Evolutionary conservation across 1,140 invertebrate species (phyloP), one percentile per base, ranked within the genome.

Genomic region (Ostrea edulis): DNA sequence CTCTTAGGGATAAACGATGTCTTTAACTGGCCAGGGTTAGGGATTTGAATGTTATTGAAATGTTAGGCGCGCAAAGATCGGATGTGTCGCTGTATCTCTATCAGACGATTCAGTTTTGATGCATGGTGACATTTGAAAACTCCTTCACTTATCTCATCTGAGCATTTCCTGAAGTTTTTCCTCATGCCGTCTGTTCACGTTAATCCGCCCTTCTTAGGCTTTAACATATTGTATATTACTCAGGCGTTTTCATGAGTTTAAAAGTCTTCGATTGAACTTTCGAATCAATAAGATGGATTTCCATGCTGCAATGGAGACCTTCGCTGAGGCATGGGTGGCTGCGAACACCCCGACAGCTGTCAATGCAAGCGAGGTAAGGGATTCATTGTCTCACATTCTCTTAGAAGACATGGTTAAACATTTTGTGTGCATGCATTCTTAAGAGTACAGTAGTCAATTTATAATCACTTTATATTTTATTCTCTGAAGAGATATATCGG

Each of bases 271-370:
- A 62, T 51, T 62, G 62, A 86, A 68, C 84, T 82, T 87, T 87
- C 54, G n/a, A 52, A 81, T 58, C 82, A 65, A 68, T 71, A 68
- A 82, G 85, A 98, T 98, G 98, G 98, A 98, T 97, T 98, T 98
- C 96, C 97, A 98, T 96, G 98, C 97, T 96, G 98, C 98, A 90
- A 98, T 98, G 98, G 98, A 99, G 96, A 98, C 98, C 90, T 98
- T 99, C 95, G 98, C 98, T 84, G 98, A 98, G 96, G 98, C 98
- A 90, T 99, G 98, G 98, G 97, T 98, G 92, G 98, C 98, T 87
- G 98, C 98, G 94, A 98, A 98, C 94, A 97, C 97, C 91, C 97
- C 97, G 94, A 96, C 94, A 82, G 93, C 93, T 58, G 92, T 93
- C 84, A 95, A 94, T 68, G 90, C 94, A 77, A 77, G 25, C 25